Evolutionary conservation across 1,140 invertebrate genomes (phyloP), one percentile per base, ranked within the genome.

Genomic region (Penaeus indicus): DNA sequence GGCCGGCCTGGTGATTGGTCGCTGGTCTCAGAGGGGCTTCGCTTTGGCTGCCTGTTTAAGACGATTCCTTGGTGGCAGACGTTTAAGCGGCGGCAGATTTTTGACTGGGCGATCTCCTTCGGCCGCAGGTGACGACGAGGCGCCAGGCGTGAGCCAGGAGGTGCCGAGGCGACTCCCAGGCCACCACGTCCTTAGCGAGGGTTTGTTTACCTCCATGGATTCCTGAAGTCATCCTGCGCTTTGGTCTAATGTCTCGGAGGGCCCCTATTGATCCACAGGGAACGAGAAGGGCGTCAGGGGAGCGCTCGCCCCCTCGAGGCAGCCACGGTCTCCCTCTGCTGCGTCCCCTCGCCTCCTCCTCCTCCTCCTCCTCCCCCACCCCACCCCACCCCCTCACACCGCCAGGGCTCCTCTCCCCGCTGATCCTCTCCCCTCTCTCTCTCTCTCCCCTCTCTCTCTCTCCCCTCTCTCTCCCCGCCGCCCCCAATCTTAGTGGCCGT

Each of bases 161-260:
- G 62, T 27, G 19, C 80, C 19, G 27, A 27, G 60, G 16, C 42
- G 11, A 32, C 11, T 10, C 47, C 25, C 16, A 16, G 42, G 69
- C 32, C n/a, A 4, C 25, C 69, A 32, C 10, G 69, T 27, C 32
- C 69, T 25, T 72, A 21, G 69, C 25, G 69, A 72, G 16, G 18
- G 86, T 75, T 75, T 83, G 79, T 82, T 75, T 62, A 88, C 86
- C n/a, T 32, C 22, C 18, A 42, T 32, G 72, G 63, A 77, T 86
- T 88, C 86, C 84, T 88, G 86, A 81, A 88, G 86, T 83, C 86
- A 88, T 88, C 86, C 86, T 88, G 86, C 86, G 84, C 80, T 88
- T 88, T 84, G 86, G 79, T 75, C 86, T 88, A 88, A 88, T 88
- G 86, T 88, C 86, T 88, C 84, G 69, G 86, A 88, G 86, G 86